These are phyloP conservation scores for Galeopsomyia nigrocyanea DNA, from an alignment of 2,888 invertebrate genomes.

Conservation along the genomic window DNA sequence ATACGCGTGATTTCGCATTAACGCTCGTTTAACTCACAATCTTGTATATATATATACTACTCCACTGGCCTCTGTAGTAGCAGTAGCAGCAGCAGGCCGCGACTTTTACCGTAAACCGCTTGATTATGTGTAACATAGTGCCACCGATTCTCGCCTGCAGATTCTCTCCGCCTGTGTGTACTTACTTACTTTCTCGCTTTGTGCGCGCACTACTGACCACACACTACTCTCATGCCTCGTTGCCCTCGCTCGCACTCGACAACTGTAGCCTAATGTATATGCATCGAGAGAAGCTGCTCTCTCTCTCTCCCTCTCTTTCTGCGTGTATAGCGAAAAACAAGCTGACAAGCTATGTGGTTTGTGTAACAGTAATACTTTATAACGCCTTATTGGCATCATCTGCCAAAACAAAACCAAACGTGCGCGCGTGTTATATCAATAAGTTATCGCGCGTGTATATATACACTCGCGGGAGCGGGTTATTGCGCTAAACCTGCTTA, in stretches of 20 bases:
- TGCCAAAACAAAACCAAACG: too few relatives aligned
- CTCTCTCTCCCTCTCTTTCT: too few relatives aligned
- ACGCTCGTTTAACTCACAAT: neutral
- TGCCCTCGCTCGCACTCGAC: neutral
- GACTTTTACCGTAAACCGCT: neutral
- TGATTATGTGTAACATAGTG: slow-evolving; percentile 9
- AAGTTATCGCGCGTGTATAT: too few relatives aligned
- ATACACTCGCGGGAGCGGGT: too few relatives aligned
- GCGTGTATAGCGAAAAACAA: neutral
- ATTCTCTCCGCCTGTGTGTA: neutral
- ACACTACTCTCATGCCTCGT: slow-evolving; percentile 30
- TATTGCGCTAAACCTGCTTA: too few relatives aligned
- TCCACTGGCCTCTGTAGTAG: too few relatives aligned
- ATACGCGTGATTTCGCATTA: slow-evolving; percentile 8
- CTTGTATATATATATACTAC: too few relatives aligned
- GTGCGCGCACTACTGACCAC: slow-evolving; percentile 17
- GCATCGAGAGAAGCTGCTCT: slow-evolving; percentile 9
- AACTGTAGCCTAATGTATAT: slow-evolving; percentile 6
- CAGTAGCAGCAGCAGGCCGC: too few relatives aligned
- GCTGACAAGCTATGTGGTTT: neutral
- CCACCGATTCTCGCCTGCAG: slow-evolving; percentile 5
- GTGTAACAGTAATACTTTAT: too few relatives aligned
- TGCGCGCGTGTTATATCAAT: too few relatives aligned
- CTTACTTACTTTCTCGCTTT: neutral
- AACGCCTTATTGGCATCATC: too few relatives aligned